Percentiles rank a stretch among this genome's conserved stretches.
Conservation (phyloP, 2,797 vertebrate species). For the Otolemur crassicaudatus region DNA sequence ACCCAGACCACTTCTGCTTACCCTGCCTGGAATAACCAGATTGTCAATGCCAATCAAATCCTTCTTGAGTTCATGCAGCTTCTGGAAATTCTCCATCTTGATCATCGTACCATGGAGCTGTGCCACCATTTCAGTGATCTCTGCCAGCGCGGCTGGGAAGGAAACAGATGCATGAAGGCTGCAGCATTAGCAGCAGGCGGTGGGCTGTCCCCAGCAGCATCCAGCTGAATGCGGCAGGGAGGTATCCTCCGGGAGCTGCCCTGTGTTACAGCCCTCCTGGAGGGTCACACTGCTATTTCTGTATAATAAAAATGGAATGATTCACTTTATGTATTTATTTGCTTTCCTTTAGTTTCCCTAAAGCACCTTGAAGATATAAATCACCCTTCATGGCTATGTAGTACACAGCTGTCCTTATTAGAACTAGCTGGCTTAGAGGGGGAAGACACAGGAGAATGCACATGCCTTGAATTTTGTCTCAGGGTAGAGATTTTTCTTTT, state of each 20-base stretch:
- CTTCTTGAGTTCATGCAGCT: slow-evolving; percentile 97
- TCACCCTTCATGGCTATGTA: background rate
- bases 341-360: background rate
- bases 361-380: background rate
- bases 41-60: slow-evolving; percentile 96
- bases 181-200: background rate
- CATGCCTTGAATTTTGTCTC: background rate
- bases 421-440: background rate
- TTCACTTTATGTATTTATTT: background rate
- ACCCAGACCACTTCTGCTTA: slow-evolving; percentile 83
- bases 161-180: background rate
- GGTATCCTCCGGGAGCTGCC: background rate
- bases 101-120: slow-evolving; percentile 94
- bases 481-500: background rate
- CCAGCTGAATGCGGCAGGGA: background rate
- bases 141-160: slow-evolving; percentile 94
- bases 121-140: slow-evolving; percentile 96
- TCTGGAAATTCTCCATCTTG: slow-evolving; percentile 99
- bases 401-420: background rate
- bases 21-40: slow-evolving; percentile 94
- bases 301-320: background rate
- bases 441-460: background rate
- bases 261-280: background rate
- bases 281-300: background rate
- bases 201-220: background rate